These are phyloP conservation scores for Apteryx owenii DNA, from an alignment of 2,113 vertebrate genomes.

Conservation along the genomic window DNA sequence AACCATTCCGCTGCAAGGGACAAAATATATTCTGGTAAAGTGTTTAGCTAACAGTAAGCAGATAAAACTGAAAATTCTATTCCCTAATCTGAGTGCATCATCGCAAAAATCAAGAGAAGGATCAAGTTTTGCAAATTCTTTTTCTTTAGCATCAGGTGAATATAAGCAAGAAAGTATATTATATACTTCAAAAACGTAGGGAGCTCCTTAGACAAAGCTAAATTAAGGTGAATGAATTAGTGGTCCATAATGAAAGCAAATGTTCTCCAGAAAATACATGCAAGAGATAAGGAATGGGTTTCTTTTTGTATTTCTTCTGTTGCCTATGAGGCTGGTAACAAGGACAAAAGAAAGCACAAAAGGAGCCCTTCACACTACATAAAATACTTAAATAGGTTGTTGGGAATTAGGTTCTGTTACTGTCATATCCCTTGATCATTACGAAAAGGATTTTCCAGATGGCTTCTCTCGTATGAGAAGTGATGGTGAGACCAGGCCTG, in stretches of 20 bases:
- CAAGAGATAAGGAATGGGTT: neutral
- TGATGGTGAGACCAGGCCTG: neutral
- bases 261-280: fast-evolving
- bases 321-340: neutral
- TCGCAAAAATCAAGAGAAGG: neutral
- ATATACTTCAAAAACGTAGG: neutral
- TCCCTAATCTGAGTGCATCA: neutral
- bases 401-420: neutral
- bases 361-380: neutral
- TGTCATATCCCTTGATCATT: neutral
- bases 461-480: neutral
- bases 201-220: neutral
- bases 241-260: neutral
- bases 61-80: neutral
- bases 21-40: neutral
- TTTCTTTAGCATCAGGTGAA: neutral
- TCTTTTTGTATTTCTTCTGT: neutral
- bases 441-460: neutral
- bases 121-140: neutral
- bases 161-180: neutral
- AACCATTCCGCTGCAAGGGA: neutral
- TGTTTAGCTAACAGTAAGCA: neutral
- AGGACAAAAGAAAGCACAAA: neutral
- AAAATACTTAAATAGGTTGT: neutral
- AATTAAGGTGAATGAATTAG: neutral